A percentile compares a stretch with the other conserved stretches of the same genome.
phyloP scores from a whole-genome alignment of 2,888 invertebrate genomes.

The Lasiommata megera region DNA sequence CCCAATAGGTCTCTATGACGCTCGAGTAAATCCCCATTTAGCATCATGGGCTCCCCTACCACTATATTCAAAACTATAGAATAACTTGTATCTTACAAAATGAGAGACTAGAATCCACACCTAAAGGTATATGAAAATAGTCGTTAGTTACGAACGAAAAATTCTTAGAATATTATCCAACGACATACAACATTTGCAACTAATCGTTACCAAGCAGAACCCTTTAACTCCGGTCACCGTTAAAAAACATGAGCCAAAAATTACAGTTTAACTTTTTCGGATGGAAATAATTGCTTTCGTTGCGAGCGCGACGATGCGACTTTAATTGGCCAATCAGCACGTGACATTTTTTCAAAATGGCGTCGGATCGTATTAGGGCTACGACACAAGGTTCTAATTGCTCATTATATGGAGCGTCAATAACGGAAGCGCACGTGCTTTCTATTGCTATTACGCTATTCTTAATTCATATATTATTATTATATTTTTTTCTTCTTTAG shows the following conservation, averaged over 20 bases:
- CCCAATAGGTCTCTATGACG: too few relatives aligned
- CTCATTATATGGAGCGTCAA: conserved; percentile 30
- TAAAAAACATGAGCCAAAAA: conserved; percentile 24
- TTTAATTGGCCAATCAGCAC: conserved; percentile 42
- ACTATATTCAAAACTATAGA: too few relatives aligned
- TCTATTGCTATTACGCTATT: background rate
- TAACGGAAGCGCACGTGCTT: conserved; percentile 16
- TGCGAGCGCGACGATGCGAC: conserved; percentile 33
- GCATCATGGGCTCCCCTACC: too few relatives aligned
- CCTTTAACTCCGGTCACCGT: conserved; percentile 25
- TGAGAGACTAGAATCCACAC: too few relatives aligned
- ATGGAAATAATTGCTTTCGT: conserved; percentile 31
- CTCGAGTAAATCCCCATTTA: too few relatives aligned
- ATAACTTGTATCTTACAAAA: too few relatives aligned
- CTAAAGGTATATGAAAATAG: too few relatives aligned
- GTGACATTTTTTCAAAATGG: conserved; percentile 39
- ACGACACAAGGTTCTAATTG: conserved; percentile 33
- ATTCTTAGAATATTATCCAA: background rate
- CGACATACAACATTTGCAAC: too few relatives aligned
- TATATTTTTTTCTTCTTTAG: too few relatives aligned
- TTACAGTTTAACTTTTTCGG: conserved; percentile 29
- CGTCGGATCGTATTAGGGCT: conserved; percentile 33
- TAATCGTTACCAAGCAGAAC: conserved; percentile 21
- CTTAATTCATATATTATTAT: background rate
- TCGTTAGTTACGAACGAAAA: too few relatives aligned